phyloP scores from a whole-genome alignment of 2,797 vertebrate genomes.

The Bradypodion ventrale region DNA sequence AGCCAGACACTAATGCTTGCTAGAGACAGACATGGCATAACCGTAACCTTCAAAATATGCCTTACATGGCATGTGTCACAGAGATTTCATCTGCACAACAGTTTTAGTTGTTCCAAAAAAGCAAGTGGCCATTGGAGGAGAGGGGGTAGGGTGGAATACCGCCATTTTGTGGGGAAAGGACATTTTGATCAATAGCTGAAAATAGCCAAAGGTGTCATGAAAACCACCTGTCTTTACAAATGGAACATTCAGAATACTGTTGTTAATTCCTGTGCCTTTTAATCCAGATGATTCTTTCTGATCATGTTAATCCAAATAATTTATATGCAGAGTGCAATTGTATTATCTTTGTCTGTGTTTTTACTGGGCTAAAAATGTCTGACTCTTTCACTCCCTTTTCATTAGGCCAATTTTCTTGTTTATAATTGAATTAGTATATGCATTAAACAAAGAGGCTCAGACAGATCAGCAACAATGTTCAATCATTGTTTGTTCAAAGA shows the following conservation, averaged over 20 bases:
- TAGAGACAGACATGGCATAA: background rate
- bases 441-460: conserved; percentile 14
- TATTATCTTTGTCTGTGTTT: background rate
- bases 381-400: background rate
- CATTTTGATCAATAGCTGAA: background rate
- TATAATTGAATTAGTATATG: conserved; percentile 49
- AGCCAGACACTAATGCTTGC: background rate
- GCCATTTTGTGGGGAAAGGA: too few relatives aligned
- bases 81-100: background rate
- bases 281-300: background rate
- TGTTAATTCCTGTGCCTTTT: background rate
- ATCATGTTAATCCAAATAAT: background rate
- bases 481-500: background rate
- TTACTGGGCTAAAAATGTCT: background rate
- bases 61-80: background rate
- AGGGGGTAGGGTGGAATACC: background rate
- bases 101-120: background rate
- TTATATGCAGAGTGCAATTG: background rate
- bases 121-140: too few relatives aligned
- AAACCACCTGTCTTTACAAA: background rate
- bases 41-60: background rate
- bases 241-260: background rate
- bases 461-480: conserved; percentile 18
- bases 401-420: conserved; percentile 7
- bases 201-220: background rate